Conservation (phyloP, 2,797 vertebrate species). For the Cynodonichthys magdalenae region DNA sequence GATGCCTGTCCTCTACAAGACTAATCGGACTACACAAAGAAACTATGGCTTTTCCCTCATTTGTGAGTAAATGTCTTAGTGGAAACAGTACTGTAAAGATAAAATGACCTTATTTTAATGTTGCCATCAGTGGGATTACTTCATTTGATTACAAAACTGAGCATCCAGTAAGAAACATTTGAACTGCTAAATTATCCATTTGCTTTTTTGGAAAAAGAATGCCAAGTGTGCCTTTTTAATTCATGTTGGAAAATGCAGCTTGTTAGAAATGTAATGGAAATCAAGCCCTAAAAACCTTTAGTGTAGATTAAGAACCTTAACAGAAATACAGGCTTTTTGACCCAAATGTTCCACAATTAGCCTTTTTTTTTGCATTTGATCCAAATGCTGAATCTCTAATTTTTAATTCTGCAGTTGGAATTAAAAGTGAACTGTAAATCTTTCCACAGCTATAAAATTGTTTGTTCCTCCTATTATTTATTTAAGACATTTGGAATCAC, state of each 20-base stretch:
- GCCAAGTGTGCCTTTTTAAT: slow-evolving; percentile 12
- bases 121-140: slow-evolving; percentile 27
- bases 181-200: slow-evolving; percentile 27
- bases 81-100: not conserved
- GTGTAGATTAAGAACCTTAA: slow-evolving; percentile 25
- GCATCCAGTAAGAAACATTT: slow-evolving; percentile 19
- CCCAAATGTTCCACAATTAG: slow-evolving; percentile 6
- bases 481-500: slow-evolving; percentile 56
- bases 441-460: slow-evolving; percentile 28
- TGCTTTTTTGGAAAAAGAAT: slow-evolving; percentile 19
- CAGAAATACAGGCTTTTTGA: not conserved
- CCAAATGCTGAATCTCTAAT: slow-evolving; percentile 16
- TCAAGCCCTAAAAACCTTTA: slow-evolving; percentile 47
- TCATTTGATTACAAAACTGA: slow-evolving; percentile 28
- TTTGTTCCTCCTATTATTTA: slow-evolving; percentile 55
- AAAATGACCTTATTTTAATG: slow-evolving; percentile 17
- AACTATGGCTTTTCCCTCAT: not conserved
- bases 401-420: slow-evolving; percentile 18
- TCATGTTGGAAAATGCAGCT: slow-evolving; percentile 35
- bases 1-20: slow-evolving; percentile 23
- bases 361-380: slow-evolving; percentile 27
- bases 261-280: slow-evolving; percentile 27
- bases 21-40: slow-evolving; percentile 31
- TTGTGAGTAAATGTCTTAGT: not conserved
- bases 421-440: slow-evolving; percentile 4